Base-by-base conservation (phyloP, 2,888 invertebrate genomes). In the Cremastobaeus sp. region DNA sequence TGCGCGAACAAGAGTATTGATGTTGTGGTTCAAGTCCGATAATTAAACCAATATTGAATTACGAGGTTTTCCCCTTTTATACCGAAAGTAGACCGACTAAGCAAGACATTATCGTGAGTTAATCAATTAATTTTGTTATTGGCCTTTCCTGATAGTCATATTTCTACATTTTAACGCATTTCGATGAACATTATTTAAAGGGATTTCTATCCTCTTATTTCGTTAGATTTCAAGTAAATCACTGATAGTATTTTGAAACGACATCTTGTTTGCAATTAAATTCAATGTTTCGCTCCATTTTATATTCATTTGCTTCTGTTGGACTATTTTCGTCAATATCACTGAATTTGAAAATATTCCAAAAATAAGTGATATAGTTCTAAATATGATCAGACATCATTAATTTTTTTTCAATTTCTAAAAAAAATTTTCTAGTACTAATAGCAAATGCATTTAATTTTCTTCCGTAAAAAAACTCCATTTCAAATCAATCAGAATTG, bases 31-130 rank as follows among this genome's bases (percentile, higher is more conserved):
- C 60, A 73, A 73, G 62, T 68, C 66, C 60, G 54, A 73, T 73
- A 73, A 73, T 66, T 66, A 62, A 66, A 68, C 62, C 66, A 73
- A 73, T 68, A 73, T 73, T 68, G 55, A 66, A 73, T 73, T 73
- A 55, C 62, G 55, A 68, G 73, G 52, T 59, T 73, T 68, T 60
- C 35, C 47, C 39, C 52, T 71, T 64, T 64, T 57, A 50, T 57
- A 60, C 28, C 47, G 48, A 66, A 72, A 72, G 65, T 66, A 66
- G 47, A 59, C 48, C 52, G 52, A 60, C 52, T 59, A 66, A 66
- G 48, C 60, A 72, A 65, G 65, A 65, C 72, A 65, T 65, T 65
- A 59, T 52, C 55, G 37, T 57, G 55, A 55, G 48, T 55, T 55
- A 41, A 70, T 48, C 47, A 70, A 62, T 70, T 62, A 62, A 70